Conservation (phyloP, 2,797 vertebrate species). For the Sebastes vulpes region DNA sequence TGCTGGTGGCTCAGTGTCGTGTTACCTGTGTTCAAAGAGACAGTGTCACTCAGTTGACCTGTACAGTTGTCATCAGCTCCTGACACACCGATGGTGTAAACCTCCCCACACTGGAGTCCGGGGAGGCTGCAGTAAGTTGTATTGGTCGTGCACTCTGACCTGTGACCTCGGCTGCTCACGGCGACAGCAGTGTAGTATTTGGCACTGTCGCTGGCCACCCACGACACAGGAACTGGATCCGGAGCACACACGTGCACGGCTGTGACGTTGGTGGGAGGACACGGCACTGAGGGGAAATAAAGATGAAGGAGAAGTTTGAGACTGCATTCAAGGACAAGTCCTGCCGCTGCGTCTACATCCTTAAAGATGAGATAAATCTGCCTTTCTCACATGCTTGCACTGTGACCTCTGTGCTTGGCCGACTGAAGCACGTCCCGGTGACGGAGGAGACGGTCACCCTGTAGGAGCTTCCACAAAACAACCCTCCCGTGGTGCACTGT, state of each 20-base stretch:
- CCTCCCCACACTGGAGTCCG: slow-evolving; percentile 74
- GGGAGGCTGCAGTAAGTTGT: slow-evolving; percentile 68
- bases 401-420: slow-evolving; percentile 56
- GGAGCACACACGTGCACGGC: slow-evolving; percentile 55
- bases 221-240: slow-evolving; percentile 60
- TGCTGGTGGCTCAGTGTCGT: background rate
- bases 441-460: slow-evolving; percentile 53
- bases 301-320: background rate
- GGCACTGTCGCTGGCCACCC: slow-evolving; percentile 71
- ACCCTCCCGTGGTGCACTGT: slow-evolving; percentile 56
- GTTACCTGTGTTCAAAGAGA: slow-evolving; percentile 72
- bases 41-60: slow-evolving; percentile 56
- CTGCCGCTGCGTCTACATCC: background rate
- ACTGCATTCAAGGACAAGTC: background rate
- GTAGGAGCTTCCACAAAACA: slow-evolving; percentile 77
- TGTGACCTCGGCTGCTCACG: slow-evolving; percentile 50
- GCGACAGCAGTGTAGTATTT: slow-evolving; percentile 70
- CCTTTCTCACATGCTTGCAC: slow-evolving; percentile 69
- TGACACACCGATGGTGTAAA: slow-evolving; percentile 72
- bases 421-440: slow-evolving; percentile 64
- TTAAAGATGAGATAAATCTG: background rate
- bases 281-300: slow-evolving; percentile 71
- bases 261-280: slow-evolving; percentile 73
- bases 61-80: slow-evolving; percentile 66
- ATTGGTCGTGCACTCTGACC: slow-evolving; percentile 60